Evolutionary conservation across 2,888 invertebrate species (phyloP), one percentile per base, ranked within the genome.

Genomic region (Zhuqinia jingwanae): DNA sequence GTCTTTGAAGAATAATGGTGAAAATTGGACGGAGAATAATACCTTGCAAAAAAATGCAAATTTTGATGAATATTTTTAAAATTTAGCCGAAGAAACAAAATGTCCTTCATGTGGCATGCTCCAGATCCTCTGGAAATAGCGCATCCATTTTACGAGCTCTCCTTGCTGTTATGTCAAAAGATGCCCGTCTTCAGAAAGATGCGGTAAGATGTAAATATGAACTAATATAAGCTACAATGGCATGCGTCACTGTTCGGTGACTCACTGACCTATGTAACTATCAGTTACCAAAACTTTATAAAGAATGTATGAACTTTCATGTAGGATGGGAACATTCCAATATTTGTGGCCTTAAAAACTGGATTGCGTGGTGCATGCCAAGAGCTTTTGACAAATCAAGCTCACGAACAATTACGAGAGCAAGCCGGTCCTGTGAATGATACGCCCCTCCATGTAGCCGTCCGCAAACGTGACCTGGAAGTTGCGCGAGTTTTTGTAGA

Each of bases 291-390:
- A 5, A 2, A 53, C n/a, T 17, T 53, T n/a, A 53, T n/a, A 53
- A 53, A 17, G 5, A 2, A 2, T 30, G 27, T 65, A 42, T 17
- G 13, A 25, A 20, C 75, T 80, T 27, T 58, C 17, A 60, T 75
- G 11, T 45, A 89, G 89, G 88, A 88, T 1, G 88, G 89, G 27
- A 87, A 97, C 94, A 96, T 98, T 92, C 98, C 99, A 91, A 94
- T 99, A 92, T 95, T 98, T 92, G 94, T 97, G 92, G 98, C 99
- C 82, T 97, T 98, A 91, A 98, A 98, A 93, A 96, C 97, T 36
- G 98, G 98, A 80, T 99, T 98, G 94, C 96, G 97, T 93, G 96
- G 97, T 90, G 98, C 98, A 95, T 97, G 97, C 92, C 95, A 97
- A 90, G 98, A 99, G 93, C 95, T 99, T 80, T 94, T 99, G 90